Evolutionary conservation across 2,888 invertebrate genomes (phyloP).

Genomic region (Cephus pygmeus): DNA sequence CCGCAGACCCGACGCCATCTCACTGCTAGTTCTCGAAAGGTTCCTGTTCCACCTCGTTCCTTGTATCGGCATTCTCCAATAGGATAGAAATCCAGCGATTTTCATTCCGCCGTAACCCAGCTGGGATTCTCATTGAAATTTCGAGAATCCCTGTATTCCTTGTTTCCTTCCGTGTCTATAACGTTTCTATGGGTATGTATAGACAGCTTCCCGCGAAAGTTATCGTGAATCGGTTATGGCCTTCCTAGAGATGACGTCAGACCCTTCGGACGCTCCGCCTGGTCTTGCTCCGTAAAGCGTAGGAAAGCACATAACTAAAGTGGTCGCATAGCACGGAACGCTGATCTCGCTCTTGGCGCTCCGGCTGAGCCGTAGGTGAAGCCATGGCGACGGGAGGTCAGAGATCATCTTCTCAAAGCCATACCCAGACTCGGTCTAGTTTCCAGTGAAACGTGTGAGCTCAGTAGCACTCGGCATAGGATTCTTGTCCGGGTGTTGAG

Average conservation of each 20-base stretch:
- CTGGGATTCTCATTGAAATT: neutral
- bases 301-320: conserved; percentile 52
- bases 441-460: neutral
- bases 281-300: conserved; percentile 53
- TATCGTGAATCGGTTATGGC: neutral
- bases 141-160: neutral
- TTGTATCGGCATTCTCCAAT: conserved; percentile 33
- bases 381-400: neutral
- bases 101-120: neutral
- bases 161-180: neutral
- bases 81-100: neutral
- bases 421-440: neutral
- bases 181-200: neutral
- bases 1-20: conserved; percentile 43
- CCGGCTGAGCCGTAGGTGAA: conserved; percentile 11
- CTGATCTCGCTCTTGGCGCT: conserved; percentile 39
- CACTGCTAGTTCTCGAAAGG: conserved; percentile 13
- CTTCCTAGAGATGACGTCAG: neutral
- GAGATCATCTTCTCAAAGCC: neutral
- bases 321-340: conserved; percentile 50
- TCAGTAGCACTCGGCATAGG: neutral
- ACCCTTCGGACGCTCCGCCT: conserved; percentile 15
- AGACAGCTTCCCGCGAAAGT: neutral
- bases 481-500: neutral
- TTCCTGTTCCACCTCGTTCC: conserved; percentile 32